Evolutionary conservation across 2,113 vertebrate genomes (phyloP), one percentile per base, ranked within the genome.

Genomic region (Neopipo cinnamomea): DNA sequence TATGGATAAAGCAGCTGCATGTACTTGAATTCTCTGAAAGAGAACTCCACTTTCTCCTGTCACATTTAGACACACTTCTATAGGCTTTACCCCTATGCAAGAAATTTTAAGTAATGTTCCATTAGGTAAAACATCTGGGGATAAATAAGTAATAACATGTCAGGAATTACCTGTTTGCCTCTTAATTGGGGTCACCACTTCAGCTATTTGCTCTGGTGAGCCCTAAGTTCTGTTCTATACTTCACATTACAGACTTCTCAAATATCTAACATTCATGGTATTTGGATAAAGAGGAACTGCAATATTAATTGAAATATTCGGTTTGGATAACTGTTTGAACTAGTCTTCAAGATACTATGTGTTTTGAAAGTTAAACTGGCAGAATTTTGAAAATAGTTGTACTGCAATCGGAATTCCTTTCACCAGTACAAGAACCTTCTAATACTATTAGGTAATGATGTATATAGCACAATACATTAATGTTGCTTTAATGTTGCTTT

Each of bases 401-500:
- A 53, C 66, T 78, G 82, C 72, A 89, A 86, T 91, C 93, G 91
- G 90, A 93, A 88, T 47, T 72, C 72, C 41, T 96, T 95, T 94
- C 86, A 94, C 37, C 37, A 52, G 46, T 56, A 68, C 59, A 85
- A 91, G 91, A 84, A 85, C 88, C 41, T 59, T 81, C 65, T 88
- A 85, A 85, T 85, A 33, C 78, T 70, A 47, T 65, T 55, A 71
- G 81, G 31, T 77, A 96, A 94, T 81, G 65, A 93, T 92, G 86
- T 93, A 96, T 95, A 96, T 91, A 87, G 73, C 70, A 96, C 78
- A 96, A 92, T 87, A 74, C 84, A 66, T 63, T 90, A 88, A 94
- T 49, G 52, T 61, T 79, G 61, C 72, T 90, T 93, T 90, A 96
- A 49, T 63, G 66, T 61, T 79, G 63, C 74, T 90, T 93, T 90